Conservation (phyloP, 2,797 vertebrate species). For the Lagorchestes hirsutus region DNA sequence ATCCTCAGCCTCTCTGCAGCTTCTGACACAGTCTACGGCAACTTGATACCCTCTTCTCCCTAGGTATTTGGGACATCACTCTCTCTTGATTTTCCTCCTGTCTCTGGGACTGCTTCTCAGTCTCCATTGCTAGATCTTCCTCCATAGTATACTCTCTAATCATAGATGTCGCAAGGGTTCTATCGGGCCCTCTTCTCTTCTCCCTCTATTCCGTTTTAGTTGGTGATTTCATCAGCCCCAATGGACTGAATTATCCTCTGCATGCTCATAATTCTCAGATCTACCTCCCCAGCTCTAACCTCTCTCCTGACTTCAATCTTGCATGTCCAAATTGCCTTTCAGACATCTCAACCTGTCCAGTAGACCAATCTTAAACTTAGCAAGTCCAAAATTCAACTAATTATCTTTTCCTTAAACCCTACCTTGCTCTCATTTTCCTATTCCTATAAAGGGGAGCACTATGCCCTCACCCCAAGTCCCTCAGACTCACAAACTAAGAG, state of each 20-base stretch:
- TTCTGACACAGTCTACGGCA: neutral
- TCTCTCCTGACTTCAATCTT: neutral
- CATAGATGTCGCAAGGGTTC: neutral
- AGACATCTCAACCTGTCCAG: neutral
- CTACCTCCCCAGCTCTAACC: neutral
- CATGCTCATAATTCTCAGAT: too few relatives aligned
- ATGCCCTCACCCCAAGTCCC: too few relatives aligned
- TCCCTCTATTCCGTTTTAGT: neutral
- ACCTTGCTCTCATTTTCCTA: neutral
- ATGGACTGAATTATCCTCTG: too few relatives aligned
- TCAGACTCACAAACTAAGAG: neutral
- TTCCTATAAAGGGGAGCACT: neutral
- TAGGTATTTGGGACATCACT: neutral
- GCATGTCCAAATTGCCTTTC: neutral
- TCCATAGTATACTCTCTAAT: neutral
- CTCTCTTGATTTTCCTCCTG: neutral
- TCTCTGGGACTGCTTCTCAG: neutral
- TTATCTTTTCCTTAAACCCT: neutral
- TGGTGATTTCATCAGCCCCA: neutral
- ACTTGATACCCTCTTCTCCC: neutral
- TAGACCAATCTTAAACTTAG: too few relatives aligned
- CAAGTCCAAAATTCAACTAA: neutral
- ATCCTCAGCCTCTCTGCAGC: neutral
- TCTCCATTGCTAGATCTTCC: neutral
- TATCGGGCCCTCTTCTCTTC: neutral